These are phyloP conservation scores for Mongoloraphidia duomilia DNA, from an alignment of 2,888 invertebrate species.

Conservation along the genomic window DNA sequence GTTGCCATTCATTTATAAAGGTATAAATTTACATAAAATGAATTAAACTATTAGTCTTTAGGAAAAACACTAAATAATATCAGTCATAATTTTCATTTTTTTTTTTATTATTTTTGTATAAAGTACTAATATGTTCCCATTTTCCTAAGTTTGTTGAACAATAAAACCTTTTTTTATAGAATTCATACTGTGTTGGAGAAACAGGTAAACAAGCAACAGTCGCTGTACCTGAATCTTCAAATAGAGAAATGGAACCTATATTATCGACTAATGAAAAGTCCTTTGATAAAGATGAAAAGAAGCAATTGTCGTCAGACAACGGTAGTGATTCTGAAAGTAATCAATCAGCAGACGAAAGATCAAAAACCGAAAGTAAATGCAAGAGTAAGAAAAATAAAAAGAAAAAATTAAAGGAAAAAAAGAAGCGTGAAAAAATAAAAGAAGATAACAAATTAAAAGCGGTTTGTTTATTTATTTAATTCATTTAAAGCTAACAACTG, in stretches of 20 bases:
- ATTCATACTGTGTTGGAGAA: constrained; percentile 79
- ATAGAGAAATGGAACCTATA: background rate
- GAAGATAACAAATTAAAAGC: constrained; percentile 42
- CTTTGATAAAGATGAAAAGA: constrained; percentile 9
- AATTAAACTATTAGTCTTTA: no score
- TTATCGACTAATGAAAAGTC: no score
- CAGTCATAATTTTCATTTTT: no score
- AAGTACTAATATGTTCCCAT: background rate
- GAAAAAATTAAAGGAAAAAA: constrained; percentile 29
- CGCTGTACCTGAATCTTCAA: constrained; percentile 3
- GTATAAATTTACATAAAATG: constrained; percentile 22
- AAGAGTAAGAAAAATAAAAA: constrained; percentile 33
- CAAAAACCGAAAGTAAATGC: constrained; percentile 38
- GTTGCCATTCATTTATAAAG: constrained; percentile 84
- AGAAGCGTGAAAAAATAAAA: constrained; percentile 22
- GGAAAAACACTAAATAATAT: no score
- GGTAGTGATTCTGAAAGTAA: constrained; percentile 11
- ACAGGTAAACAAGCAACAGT: constrained; percentile 33
- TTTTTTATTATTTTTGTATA: background rate
- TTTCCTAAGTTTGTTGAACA: background rate
- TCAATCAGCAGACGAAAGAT: constrained; percentile 31
- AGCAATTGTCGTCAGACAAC: constrained; percentile 12
- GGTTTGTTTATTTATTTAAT: constrained; percentile 20
- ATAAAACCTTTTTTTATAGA: constrained; percentile 29
- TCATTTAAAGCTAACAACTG: background rate